These are phyloP conservation scores for Peromyscus polionotus DNA, from an alignment of 2,113 vertebrate genomes.

Conservation along the genomic window DNA sequence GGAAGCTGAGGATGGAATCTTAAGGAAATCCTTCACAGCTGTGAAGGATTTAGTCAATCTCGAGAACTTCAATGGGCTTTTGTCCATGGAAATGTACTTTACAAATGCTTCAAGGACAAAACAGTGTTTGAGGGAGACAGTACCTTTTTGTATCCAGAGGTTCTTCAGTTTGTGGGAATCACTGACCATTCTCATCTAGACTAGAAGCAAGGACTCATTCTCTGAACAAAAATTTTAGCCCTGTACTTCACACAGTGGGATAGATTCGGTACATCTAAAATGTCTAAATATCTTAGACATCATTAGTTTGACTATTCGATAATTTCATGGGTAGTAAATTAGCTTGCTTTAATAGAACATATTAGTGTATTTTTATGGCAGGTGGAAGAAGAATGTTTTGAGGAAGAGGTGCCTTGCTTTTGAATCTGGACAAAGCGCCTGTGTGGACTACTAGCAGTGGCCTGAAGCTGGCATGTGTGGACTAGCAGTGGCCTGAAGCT, in stretches of 20 bases:
- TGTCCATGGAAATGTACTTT: neutral
- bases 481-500: neutral
- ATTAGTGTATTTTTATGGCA: constrained; percentile 31
- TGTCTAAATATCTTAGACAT: neutral
- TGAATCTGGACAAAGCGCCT: neutral
- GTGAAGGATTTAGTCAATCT: neutral
- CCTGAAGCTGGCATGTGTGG: neutral
- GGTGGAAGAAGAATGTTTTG: constrained; percentile 1
- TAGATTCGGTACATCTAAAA: neutral
- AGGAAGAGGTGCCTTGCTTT: neutral
- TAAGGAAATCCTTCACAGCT: neutral
- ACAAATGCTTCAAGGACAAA: constrained; percentile 17
- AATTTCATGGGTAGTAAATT: neutral
- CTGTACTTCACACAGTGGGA: neutral
- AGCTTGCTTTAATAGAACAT: constrained; percentile 33
- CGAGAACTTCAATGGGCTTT: neutral
- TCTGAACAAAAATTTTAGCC: neutral
- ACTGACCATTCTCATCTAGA: neutral
- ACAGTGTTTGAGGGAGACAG: constrained; percentile 31
- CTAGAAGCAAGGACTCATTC: neutral
- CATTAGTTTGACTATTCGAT: neutral
- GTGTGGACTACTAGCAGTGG: too few species aligned
- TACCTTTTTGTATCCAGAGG: neutral
- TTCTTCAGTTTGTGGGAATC: constrained; percentile 24
- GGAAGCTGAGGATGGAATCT: neutral